phyloP scores from a whole-genome alignment of 2,113 vertebrate genomes.

The Cranoglanis bouderius region DNA sequence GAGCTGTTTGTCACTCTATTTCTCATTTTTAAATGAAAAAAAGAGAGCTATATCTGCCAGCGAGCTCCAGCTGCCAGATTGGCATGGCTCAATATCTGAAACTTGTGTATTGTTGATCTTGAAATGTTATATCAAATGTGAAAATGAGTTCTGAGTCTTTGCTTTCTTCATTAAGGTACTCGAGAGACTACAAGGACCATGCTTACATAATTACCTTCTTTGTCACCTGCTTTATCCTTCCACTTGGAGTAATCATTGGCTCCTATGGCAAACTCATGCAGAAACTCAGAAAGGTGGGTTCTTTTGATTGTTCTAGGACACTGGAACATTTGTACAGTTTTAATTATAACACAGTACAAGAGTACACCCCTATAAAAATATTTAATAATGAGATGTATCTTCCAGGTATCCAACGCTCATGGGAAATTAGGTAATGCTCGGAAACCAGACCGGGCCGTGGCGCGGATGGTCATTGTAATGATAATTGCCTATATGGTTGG shows the following conservation, averaged over 20 bases:
- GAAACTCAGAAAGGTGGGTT: slow-evolving; percentile 83
- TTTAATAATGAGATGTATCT: neutral
- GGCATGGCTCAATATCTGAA: neutral
- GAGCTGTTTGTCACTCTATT: neutral
- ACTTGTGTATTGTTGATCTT: neutral
- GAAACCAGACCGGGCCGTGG: slow-evolving; percentile 84
- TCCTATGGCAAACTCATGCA: slow-evolving; percentile 84
- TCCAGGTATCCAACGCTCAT: slow-evolving; percentile 78
- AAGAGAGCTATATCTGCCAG: neutral
- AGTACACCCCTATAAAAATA: neutral
- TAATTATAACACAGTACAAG: slow-evolving; percentile 9
- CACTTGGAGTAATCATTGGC: slow-evolving; percentile 81
- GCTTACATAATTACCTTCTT: slow-evolving; percentile 86
- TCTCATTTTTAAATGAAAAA: neutral
- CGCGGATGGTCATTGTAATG: slow-evolving; percentile 88
- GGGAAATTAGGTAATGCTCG: slow-evolving; percentile 74
- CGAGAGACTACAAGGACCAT: slow-evolving; percentile 72
- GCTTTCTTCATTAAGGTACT: slow-evolving; percentile 76
- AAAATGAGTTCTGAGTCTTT: neutral
- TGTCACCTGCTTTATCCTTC: slow-evolving; percentile 82
- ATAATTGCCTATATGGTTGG: slow-evolving; percentile 85
- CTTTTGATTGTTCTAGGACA: neutral
- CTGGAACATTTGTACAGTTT: neutral
- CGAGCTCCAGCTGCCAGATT: neutral
- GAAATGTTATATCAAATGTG: neutral